Evolutionary conservation across 2,113 vertebrate species (phyloP).

Genomic region (Cryptoleucopteryx plumbea): DNA sequence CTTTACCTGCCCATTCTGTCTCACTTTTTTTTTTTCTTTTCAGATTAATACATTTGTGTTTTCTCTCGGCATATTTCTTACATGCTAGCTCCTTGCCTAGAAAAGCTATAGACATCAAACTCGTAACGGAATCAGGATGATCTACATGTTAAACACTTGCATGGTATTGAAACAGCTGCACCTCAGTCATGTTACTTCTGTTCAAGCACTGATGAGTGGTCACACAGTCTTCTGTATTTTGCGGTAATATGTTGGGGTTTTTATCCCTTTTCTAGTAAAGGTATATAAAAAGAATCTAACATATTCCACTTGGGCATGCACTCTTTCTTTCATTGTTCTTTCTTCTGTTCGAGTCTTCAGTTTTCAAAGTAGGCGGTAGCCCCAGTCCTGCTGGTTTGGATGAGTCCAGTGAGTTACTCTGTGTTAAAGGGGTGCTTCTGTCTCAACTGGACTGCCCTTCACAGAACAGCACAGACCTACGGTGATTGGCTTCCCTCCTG

Average conservation of each 20-base stretch:
- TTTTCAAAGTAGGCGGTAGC: not conserved
- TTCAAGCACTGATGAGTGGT: not conserved
- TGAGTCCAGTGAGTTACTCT: not conserved
- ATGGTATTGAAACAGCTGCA: not conserved
- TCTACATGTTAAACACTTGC: not conserved
- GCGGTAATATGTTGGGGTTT: rapidly evolving
- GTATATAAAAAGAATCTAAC: not conserved
- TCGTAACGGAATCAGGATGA: not conserved
- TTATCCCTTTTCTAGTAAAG: not conserved
- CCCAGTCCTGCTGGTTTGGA: not conserved
- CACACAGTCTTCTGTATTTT: not conserved
- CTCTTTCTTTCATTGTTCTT: not conserved
- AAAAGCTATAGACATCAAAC: not conserved
- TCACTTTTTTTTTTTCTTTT: not conserved
- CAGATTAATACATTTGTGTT: not conserved
- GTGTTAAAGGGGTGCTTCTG: not conserved
- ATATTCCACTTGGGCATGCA: not conserved
- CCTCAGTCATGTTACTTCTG: not conserved
- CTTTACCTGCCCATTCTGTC: not conserved
- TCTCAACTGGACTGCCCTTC: not conserved
- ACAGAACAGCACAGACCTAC: not conserved
- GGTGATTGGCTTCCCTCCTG: not conserved
- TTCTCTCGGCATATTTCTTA: not conserved
- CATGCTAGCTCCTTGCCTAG: not conserved
- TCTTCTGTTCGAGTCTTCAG: not conserved